A percentile compares a stretch with the other conserved stretches of the same genome.
Evolutionary conservation across 2,888 invertebrate genomes (phyloP).

Genomic region (Sycophila texana): DNA sequence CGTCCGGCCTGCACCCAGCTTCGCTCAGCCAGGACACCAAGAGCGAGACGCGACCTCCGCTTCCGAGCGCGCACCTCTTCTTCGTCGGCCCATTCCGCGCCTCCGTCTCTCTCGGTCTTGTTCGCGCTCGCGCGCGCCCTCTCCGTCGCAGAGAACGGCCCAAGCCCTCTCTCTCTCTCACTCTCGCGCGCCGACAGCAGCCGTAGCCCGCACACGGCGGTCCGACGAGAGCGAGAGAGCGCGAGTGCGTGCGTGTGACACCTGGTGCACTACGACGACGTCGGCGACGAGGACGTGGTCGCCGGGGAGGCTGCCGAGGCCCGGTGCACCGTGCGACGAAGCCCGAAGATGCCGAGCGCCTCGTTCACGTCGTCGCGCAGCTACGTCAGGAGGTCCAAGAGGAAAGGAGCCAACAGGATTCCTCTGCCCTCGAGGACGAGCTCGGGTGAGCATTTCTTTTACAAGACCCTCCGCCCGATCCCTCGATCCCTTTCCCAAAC

Average conservation of each 20-base stretch:
- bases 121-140: constrained; percentile 17
- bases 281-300: constrained; percentile 17
- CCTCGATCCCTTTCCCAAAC: constrained; percentile 9
- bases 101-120: neutral
- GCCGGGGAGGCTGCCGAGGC: neutral
- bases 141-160: constrained; percentile 15
- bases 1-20: too few species aligned
- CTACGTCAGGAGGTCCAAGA: constrained; percentile 92
- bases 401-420: constrained; percentile 93
- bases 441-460: constrained; percentile 80
- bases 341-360: constrained; percentile 92
- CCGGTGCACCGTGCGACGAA: neutral
- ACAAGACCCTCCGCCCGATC: constrained; percentile 43
- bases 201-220: neutral
- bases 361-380: constrained; percentile 95
- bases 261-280: constrained; percentile 40
- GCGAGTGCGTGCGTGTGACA: constrained; percentile 35
- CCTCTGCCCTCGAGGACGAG: constrained; percentile 88
- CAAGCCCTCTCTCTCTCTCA: constrained; percentile 16
- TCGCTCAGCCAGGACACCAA: neutral
- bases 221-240: neutral
- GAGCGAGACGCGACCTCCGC: neutral
- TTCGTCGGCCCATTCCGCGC: constrained; percentile 18
- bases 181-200: neutral
- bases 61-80: constrained; percentile 18